A percentile compares a stretch with the other conserved stretches of the same genome.
Evolutionary conservation across 2,113 vertebrate genomes (phyloP).

Genomic region (Charadrius vociferus): DNA sequence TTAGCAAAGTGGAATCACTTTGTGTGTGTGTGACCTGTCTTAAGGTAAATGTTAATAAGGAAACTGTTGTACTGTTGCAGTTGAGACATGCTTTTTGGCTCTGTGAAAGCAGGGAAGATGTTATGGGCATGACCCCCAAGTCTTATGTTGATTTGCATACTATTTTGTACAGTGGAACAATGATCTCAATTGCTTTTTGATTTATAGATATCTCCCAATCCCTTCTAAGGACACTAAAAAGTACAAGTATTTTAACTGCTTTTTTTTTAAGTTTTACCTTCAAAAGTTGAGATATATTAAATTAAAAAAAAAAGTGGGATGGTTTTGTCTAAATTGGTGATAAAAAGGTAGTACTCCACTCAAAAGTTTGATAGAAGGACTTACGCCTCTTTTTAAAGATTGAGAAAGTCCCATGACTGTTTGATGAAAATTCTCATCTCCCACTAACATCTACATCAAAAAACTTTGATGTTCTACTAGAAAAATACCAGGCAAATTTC

Average conservation of each 20-base stretch:
- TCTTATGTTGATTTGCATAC: not conserved
- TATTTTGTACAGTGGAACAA: not conserved
- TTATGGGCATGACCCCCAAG: not conserved
- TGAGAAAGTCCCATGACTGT: not conserved
- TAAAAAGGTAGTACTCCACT: not conserved
- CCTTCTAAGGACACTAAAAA: not conserved
- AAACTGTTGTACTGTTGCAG: not conserved
- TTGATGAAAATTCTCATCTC: conserved; percentile 6
- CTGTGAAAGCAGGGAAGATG: not conserved
- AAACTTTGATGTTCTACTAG: not conserved
- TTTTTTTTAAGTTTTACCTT: not conserved
- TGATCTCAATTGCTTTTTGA: not conserved
- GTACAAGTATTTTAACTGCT: not conserved
- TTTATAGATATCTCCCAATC: not conserved
- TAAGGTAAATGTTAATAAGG: not conserved
- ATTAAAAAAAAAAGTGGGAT: not conserved
- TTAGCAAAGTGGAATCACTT: not conserved
- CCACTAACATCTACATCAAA: conserved; percentile 3
- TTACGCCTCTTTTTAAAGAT: not conserved
- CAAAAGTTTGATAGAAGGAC: not conserved
- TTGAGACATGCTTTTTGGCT: not conserved
- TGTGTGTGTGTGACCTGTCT: not conserved
- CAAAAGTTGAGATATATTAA: not conserved
- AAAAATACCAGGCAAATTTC: not conserved
- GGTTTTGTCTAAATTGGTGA: not conserved